Evolutionary conservation across 2,113 vertebrate genomes (phyloP).

Genomic region (Caretta caretta): DNA sequence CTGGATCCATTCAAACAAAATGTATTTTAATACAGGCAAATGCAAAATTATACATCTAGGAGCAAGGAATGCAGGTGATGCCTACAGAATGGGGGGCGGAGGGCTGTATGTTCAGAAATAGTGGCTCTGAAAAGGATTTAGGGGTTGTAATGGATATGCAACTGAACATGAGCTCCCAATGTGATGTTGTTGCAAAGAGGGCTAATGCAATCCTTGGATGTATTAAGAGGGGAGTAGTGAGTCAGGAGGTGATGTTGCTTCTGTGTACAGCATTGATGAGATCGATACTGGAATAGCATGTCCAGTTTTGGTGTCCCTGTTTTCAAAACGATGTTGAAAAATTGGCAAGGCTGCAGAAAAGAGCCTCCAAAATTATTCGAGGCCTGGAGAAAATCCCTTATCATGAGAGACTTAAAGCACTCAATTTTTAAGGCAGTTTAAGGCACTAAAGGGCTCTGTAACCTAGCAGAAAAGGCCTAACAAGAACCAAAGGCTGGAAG

Average conservation of each 20-base stretch:
- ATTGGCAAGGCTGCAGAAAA: neutral
- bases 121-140: neutral
- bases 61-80: too few relatives aligned
- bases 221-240: neutral
- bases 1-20: too few relatives aligned
- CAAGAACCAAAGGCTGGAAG: neutral
- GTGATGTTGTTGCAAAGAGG: neutral
- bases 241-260: neutral
- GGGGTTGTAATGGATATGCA: neutral
- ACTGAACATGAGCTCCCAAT: neutral
- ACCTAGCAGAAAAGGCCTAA: neutral
- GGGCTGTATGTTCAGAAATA: too few relatives aligned
- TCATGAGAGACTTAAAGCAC: neutral
- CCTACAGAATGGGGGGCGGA: too few relatives aligned
- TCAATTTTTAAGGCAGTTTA: neutral
- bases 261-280: neutral
- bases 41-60: too few relatives aligned
- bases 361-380: neutral
- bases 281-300: neutral
- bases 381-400: neutral
- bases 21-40: too few relatives aligned
- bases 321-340: neutral
- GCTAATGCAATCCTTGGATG: neutral
- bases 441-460: neutral
- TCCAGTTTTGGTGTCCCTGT: neutral